Conservation (phyloP, 2,113 vertebrate genomes). For the Engraulis encrasicolus region DNA sequence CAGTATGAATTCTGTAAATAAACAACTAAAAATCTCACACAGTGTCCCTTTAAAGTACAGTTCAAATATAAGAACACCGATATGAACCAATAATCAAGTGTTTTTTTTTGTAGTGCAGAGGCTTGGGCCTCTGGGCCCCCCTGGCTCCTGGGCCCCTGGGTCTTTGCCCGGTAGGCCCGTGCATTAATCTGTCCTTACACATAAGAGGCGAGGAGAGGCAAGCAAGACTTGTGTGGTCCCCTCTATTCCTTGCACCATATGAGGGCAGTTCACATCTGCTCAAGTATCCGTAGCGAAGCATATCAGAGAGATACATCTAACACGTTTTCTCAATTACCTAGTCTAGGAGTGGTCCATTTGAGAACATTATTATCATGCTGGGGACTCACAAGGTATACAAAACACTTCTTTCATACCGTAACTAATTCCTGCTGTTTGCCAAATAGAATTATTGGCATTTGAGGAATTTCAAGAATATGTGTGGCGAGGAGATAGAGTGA, state of each 20-base stretch:
- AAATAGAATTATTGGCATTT: background rate
- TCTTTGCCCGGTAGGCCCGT: too few species aligned
- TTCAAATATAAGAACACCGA: too few species aligned
- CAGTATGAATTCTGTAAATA: too few species aligned
- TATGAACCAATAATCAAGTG: too few species aligned
- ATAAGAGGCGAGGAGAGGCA: too few species aligned
- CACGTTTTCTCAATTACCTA: slow-evolving; percentile 6
- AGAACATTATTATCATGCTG: background rate
- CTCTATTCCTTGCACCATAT: background rate
- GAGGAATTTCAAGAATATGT: background rate
- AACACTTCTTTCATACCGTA: background rate
- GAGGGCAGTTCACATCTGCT: background rate
- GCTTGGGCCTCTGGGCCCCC: too few species aligned
- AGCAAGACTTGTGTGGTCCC: background rate
- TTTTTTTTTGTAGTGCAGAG: too few species aligned
- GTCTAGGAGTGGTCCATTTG: background rate
- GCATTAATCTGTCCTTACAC: too few species aligned
- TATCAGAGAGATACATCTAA: background rate
- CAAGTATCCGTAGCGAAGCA: background rate
- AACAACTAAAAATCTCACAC: too few species aligned
- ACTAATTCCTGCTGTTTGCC: background rate
- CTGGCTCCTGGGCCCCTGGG: too few species aligned
- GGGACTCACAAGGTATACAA: background rate
- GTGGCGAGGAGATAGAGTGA: background rate
- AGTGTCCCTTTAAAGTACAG: too few species aligned